A percentile compares a stretch with the other conserved stretches of the same genome.
Conservation (phyloP, 1,140 invertebrate species). For the Rhopalosiphum padi region DNA sequence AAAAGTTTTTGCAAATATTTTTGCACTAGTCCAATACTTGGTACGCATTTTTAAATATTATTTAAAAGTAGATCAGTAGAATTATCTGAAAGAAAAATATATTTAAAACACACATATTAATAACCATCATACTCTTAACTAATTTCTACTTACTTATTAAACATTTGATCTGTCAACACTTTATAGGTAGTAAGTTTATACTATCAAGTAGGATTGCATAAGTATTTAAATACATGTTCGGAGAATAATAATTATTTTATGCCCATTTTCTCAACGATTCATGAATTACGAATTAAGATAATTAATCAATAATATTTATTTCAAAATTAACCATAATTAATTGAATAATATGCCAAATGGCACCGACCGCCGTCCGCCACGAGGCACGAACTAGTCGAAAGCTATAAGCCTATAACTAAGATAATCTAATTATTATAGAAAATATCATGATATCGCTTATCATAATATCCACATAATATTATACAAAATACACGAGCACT, state of each 20-base stretch:
- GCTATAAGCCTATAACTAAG: too few relatives aligned
- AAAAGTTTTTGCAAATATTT: constrained; percentile 17
- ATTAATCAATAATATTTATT: not conserved
- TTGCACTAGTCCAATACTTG: constrained; percentile 2
- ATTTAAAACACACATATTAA: not conserved
- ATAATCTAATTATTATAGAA: too few relatives aligned
- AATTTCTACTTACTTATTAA: not conserved
- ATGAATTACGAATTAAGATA: not conserved
- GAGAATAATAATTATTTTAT: not conserved
- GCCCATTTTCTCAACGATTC: not conserved
- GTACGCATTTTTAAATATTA: not conserved
- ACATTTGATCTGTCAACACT: not conserved
- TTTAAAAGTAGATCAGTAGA: not conserved
- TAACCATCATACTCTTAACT: not conserved
- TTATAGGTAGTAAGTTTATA: not conserved
- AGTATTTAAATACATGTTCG: not conserved
- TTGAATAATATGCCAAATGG: not conserved
- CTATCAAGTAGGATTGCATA: not conserved
- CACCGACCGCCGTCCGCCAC: too few relatives aligned
- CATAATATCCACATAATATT: too few relatives aligned
- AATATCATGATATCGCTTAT: too few relatives aligned
- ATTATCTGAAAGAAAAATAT: not conserved
- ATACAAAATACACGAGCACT: too few relatives aligned
- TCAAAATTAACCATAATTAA: not conserved
- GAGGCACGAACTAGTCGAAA: not conserved